Base-by-base conservation (phyloP, 2,888 invertebrate genomes). In the Noctua fimbriata region DNA sequence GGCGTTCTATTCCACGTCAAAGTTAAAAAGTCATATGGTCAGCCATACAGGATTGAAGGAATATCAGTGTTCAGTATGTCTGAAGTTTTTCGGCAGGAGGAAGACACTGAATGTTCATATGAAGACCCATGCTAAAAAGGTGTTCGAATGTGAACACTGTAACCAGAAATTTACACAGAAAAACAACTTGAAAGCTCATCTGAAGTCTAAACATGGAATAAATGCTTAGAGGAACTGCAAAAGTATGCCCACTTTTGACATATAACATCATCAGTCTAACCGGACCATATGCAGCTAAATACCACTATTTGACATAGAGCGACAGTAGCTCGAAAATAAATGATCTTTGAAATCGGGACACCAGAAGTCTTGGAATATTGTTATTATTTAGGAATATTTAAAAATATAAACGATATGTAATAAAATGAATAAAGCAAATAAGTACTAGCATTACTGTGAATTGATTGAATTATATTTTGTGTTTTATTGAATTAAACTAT, bases 1-100 rank as follows among this genome's bases (percentile, higher is more conserved):
- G 84, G 71, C 24, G 1, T 89, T 89, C 32, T 90, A 74, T 73
- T 89, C 86, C 0, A 92, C 94, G 14, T 92, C 93, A 44, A 92
- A 91, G 28, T 85, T 95, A 55, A 94, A 93, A 72, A 92, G 92
- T 44, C 96, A 96, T 78, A 92, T 94, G 92, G 91, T 95, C 14
- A 96, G 93, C 47, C 97, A 97, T 81, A 94, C 95, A 0, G 95
- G 94, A 0, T 90, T 91, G 1, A 95, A 94, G 82, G 94, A 95
- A 6, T 96, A 93, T 71, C 90, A 94, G 18, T 95, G 95, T 73
- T 89, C 91, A 12, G 82, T 93, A 4, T 95, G 95, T 52, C 84
- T 89, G 1, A 94, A 94, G 79, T 86, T 87, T 0, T 95, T 92
- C 60, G 93, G 92, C 0, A 89, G 94, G n/a, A 91, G 91, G 70